Percentiles rank a stretch among this genome's conserved stretches.
Evolutionary conservation across 2,113 vertebrate species (phyloP).

Genomic region (Alouatta palliata): DNA sequence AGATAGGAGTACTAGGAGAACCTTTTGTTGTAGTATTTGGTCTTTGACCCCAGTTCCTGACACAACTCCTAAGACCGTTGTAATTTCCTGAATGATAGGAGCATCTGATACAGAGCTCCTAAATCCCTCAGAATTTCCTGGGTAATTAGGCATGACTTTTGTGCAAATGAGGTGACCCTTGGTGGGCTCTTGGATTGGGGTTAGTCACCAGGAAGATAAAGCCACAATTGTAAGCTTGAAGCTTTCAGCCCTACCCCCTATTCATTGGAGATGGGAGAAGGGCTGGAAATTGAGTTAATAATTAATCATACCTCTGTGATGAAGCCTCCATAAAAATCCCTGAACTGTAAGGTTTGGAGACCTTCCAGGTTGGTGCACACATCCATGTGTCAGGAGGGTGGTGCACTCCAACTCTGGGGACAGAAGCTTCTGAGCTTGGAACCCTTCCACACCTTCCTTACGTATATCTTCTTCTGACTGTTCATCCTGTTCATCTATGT

Average conservation of each 20-base stretch:
- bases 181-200: background rate
- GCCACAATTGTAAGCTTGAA: background rate
- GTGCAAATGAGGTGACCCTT: background rate
- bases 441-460: background rate
- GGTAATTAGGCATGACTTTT: background rate
- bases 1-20: background rate
- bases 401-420: background rate
- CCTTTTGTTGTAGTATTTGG: background rate
- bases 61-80: background rate
- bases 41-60: background rate
- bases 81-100: background rate
- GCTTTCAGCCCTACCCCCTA: background rate
- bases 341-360: background rate
- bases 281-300: background rate
- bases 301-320: background rate
- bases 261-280: background rate
- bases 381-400: background rate
- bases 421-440: background rate
- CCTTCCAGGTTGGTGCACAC: background rate
- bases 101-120: background rate
- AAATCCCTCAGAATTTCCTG: background rate
- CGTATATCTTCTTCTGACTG: background rate
- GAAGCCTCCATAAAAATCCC: background rate
- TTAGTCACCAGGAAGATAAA: background rate
- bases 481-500: background rate